Base-by-base conservation (phyloP, 2,888 invertebrate genomes). In the Marasmarcha lunaedactyla region DNA sequence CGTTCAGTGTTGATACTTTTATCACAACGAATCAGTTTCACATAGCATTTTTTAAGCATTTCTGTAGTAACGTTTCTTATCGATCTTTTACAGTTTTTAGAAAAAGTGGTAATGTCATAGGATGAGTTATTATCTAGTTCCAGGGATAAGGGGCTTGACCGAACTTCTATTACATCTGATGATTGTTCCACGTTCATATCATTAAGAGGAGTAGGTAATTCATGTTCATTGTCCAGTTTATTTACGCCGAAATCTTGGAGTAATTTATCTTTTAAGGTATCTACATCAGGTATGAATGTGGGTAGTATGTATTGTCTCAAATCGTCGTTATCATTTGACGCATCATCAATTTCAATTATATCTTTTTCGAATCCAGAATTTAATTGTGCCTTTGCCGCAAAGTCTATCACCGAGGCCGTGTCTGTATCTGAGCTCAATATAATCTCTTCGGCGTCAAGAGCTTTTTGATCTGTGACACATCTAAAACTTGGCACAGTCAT, bases 341-440 rank as follows among this genome's bases (percentile, higher is more conserved):
- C 69, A 44, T 71, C 71, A 40, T 71, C 67, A 35, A 71, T 58
- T 55, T 69, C 65, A 40, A 62, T 64, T 14, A 66, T 42, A 12
- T 65, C 55, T 11, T 35, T 35, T 27, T 20, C n/a, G 5, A 26
- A 13, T n/a, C 6, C 30, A 37, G 27, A 14, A n/a, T 2, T 7
- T 30, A n/a, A 10, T 10, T 4, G 4, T n/a, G 4, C 7, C 30
- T 30, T 30, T 30, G 11, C 11, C 10, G 9, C 10, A 7, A 9
- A 14, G 9, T 14, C 27, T 33, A 36, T 40, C 37, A 25, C 33
- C 14, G 11, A 40, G 13, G 20, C 20, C 11, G 10, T 2, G 10
- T 12, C 36, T 20, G 15, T 20, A 20, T 20, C 20, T 20, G 20
- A 20, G 7, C 30, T 30, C 10, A n/a, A 30, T 7, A 30, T 7